Evolutionary conservation across 2,888 invertebrate genomes (phyloP).

Genomic region (Charanyca ferruginea): DNA sequence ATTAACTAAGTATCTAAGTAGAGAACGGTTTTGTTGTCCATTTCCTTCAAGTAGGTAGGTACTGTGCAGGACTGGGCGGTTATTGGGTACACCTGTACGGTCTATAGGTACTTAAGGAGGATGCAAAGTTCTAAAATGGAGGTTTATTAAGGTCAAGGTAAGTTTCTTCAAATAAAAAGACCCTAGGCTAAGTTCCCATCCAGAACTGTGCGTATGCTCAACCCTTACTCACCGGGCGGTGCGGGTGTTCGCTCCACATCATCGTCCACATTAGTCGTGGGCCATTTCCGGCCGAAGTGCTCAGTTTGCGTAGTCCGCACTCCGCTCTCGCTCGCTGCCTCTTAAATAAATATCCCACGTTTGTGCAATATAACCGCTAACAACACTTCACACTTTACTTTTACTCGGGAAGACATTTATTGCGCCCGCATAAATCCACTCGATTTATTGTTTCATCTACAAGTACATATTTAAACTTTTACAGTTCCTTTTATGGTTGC

Average conservation of each 20-base stretch:
- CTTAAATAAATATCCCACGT: slow-evolving; percentile 90
- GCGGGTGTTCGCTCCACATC: slow-evolving; percentile 62
- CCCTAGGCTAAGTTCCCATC: slow-evolving; percentile 1
- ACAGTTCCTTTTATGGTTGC: slow-evolving; percentile 58
- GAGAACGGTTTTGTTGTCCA: background rate
- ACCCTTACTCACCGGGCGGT: slow-evolving; percentile 47
- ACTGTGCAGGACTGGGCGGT: background rate
- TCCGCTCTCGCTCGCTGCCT: slow-evolving; percentile 75
- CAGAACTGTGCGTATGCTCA: slow-evolving; percentile 4
- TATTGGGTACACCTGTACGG: background rate
- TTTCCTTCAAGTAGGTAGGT: slow-evolving; percentile 1
- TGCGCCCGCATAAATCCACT: slow-evolving; percentile 80
- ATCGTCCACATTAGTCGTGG: slow-evolving; percentile 83
- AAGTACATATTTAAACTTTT: slow-evolving; percentile 66
- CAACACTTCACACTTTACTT: slow-evolving; percentile 88
- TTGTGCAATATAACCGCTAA: slow-evolving; percentile 85
- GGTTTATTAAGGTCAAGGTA: background rate
- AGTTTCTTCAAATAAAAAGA: too few species aligned
- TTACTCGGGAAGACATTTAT: slow-evolving; percentile 79
- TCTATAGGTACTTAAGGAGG: too few species aligned
- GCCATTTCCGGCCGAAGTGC: slow-evolving; percentile 86
- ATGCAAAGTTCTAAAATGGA: background rate
- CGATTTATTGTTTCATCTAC: slow-evolving; percentile 78
- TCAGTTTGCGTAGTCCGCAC: slow-evolving; percentile 78
- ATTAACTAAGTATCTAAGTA: slow-evolving; percentile 5